Percentiles rank a stretch among this genome's conserved stretches.
Conservation (phyloP, 2,113 vertebrate genomes). For the Petromus typicus region DNA sequence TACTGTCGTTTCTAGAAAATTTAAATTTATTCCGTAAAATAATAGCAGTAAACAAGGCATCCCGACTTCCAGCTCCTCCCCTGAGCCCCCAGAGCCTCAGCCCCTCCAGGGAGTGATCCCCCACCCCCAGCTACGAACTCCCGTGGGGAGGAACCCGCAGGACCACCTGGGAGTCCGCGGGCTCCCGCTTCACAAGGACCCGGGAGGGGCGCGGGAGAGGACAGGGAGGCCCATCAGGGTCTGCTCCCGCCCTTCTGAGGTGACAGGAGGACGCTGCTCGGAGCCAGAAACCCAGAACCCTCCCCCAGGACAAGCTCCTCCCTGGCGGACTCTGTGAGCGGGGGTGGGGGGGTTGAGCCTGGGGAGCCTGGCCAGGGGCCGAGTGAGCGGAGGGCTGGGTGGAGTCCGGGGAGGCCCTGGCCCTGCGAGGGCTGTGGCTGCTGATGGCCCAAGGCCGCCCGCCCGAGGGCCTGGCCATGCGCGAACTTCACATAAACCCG, state of each 20-base stretch:
- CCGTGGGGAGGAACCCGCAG: no score
- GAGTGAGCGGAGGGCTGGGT: neutral
- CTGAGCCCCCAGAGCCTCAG: neutral
- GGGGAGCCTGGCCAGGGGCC: neutral
- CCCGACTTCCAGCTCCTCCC: neutral
- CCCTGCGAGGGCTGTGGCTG: neutral
- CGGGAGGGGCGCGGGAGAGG: neutral
- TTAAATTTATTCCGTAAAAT: conserved; percentile 5
- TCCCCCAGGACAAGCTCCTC: neutral
- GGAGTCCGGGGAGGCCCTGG: no score
- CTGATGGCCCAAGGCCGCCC: no score
- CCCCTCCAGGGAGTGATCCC: conserved; percentile 10
- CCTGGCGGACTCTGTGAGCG: neutral
- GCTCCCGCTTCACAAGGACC: neutral
- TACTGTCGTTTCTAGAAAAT: neutral
- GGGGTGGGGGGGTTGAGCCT: no score
- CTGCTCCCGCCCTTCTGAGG: neutral
- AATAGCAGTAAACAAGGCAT: neutral
- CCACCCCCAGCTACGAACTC: neutral
- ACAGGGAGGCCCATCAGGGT: neutral
- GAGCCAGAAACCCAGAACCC: neutral
- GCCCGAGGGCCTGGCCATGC: neutral
- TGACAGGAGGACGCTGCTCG: neutral
- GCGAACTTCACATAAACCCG: neutral
- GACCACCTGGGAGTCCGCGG: no score